Evolutionary conservation across 2,113 vertebrate genomes (phyloP), one percentile per base, ranked within the genome.

Genomic region (Pogona vitticeps): DNA sequence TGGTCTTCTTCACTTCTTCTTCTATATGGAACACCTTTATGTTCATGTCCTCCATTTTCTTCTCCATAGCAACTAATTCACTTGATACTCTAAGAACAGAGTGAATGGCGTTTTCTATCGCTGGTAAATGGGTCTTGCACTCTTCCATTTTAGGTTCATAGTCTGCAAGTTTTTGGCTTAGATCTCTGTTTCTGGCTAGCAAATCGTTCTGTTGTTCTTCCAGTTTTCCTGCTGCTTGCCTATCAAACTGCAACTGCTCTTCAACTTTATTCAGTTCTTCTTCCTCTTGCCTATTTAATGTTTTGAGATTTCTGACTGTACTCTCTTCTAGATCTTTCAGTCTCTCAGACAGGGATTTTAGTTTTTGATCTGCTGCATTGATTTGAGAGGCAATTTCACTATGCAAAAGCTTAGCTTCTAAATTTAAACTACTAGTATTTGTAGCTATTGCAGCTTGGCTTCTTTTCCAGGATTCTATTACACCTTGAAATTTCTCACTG

Each of bases 281-380:
- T 31, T 96, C 95, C 93, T 99, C 99, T 1, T 98, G 97, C 68
- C 93, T 97, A 93, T 97, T 97, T 84, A 99, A 81, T 3, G 96
- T 97, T 31, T 95, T 97, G 21, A 97, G 95, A 79, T 99, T 99
- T 94, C 97, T 96, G 83, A 92, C 91, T 1, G 98, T 98, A 94
- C 98, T 97, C 83, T 97, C 98, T 95, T 98, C 98, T 26, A 98
- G 91, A 91, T 99, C 99, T 94, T 95, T 97, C 85, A 99, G 90
- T 84, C 91, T 97, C 92, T 98, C 96, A 1, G 90, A 92, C 86
- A 99, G 96, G 2, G 85, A 65, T 90, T 96, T 97, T 86, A 97
- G 92, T 65, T 92, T 96, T 86, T 93, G 95, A 87, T 99, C 98
- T 0, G 94, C 97, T 75, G 96, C 94, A 91, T 99, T 99, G 86